Percentiles rank a stretch among this genome's conserved stretches.
Conservation (phyloP, 1,140 invertebrate genomes). For the Lasioglossum albipes region DNA sequence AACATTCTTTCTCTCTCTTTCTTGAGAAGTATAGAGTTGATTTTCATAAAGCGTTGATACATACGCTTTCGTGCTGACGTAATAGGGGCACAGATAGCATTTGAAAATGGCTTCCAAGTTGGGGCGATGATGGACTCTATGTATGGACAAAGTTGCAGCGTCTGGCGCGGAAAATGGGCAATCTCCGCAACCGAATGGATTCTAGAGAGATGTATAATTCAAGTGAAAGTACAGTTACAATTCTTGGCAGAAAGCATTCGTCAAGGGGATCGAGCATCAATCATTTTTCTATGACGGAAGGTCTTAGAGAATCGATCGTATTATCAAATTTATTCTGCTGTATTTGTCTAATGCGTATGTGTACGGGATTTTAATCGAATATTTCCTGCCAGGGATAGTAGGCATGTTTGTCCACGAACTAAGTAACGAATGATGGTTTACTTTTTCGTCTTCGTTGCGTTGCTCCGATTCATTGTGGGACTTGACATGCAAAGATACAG, state of each 20-base stretch:
- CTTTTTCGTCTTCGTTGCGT: conserved; percentile 54
- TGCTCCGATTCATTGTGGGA: conserved; percentile 80
- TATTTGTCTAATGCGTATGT: no score
- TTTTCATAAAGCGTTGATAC: conserved; percentile 42
- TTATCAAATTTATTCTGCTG: no score
- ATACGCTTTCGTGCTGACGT: conserved; percentile 83
- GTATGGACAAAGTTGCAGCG: conserved; percentile 84
- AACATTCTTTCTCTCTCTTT: no score
- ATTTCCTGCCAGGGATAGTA: no score
- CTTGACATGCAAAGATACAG: conserved; percentile 85
- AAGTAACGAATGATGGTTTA: conserved; percentile 8
- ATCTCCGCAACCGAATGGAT: conserved; percentile 81
- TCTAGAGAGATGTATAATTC: conserved; percentile 37
- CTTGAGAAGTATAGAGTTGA: no score
- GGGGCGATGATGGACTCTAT: conserved; percentile 87
- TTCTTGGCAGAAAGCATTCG: no score
- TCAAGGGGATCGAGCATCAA: no score
- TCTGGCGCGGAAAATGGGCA: conserved; percentile 88
- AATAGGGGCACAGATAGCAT: conserved; percentile 90
- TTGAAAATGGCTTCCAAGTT: conserved; percentile 87
- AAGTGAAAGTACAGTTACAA: neutral
- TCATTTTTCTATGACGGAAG: no score
- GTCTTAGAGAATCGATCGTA: no score
- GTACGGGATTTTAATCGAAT: no score
- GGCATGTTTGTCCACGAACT: no score